A percentile compares a stretch with the other conserved stretches of the same genome.
Evolutionary conservation across 2,888 invertebrate species (phyloP).

Genomic region (Octodonta nipae): DNA sequence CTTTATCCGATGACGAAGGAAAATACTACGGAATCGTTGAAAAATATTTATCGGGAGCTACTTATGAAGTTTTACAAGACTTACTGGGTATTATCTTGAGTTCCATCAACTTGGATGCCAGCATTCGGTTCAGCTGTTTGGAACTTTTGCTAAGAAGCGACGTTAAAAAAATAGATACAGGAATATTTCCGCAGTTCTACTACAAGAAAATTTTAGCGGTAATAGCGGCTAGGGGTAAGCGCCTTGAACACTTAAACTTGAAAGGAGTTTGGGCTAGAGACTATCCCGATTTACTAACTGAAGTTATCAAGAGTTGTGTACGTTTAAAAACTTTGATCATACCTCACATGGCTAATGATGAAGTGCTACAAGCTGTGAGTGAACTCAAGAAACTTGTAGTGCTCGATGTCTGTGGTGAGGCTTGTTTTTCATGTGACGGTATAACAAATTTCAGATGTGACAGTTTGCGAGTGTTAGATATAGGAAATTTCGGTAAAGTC

Average conservation of each 20-base stretch:
- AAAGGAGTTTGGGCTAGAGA: constrained; percentile 65
- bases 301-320: constrained; percentile 45
- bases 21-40: constrained; percentile 36
- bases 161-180: constrained; percentile 51
- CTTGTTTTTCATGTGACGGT: constrained; percentile 34
- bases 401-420: constrained; percentile 57
- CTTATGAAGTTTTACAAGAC: constrained; percentile 56
- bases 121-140: constrained; percentile 52
- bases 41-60: constrained; percentile 36
- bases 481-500: constrained; percentile 57
- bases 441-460: constrained; percentile 38
- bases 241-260: constrained; percentile 48
- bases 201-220: constrained; percentile 54
- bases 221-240: constrained; percentile 49
- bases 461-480: constrained; percentile 41
- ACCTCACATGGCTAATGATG: constrained; percentile 58
- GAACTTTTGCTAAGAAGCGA: constrained; percentile 51
- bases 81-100: constrained; percentile 50
- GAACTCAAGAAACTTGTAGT: constrained; percentile 44
- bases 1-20: constrained; percentile 47
- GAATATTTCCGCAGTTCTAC: constrained; percentile 58
- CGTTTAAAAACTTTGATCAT: constrained; percentile 49
- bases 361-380: constrained; percentile 46
- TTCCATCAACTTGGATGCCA: constrained; percentile 53
- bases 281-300: constrained; percentile 47